These are phyloP conservation scores for Drosophila tropicalis DNA, from an alignment of 1,140 invertebrate genomes.

Conservation along the genomic window DNA sequence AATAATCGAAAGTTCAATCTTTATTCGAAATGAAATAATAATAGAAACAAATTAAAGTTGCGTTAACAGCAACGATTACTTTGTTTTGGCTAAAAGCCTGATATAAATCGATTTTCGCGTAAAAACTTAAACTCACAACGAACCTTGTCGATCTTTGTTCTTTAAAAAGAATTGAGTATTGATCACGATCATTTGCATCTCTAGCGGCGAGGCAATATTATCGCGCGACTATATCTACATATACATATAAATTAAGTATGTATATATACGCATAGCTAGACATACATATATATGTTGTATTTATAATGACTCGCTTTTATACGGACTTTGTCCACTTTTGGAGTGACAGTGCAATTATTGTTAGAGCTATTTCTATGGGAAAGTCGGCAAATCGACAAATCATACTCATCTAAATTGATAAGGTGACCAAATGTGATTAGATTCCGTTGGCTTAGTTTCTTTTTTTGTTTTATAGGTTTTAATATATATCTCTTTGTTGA, in stretches of 20 bases:
- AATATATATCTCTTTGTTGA: conserved; percentile 10
- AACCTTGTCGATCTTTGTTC: neutral
- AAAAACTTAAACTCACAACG: too few species aligned
- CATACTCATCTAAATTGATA: conserved; percentile 11
- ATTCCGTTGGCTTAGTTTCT: neutral
- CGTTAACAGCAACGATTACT: neutral
- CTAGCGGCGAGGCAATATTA: neutral
- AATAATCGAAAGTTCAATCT: neutral
- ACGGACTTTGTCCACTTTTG: conserved; percentile 16
- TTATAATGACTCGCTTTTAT: conserved; percentile 20
- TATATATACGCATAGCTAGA: conserved; percentile 10
- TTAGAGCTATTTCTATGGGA: conserved; percentile 11
- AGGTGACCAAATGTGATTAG: conserved; percentile 2
- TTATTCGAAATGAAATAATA: too few species aligned
- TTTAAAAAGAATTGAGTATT: neutral
- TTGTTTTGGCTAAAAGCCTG: neutral
- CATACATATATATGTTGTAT: conserved; percentile 16
- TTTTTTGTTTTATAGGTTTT: neutral
- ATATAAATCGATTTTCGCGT: neutral
- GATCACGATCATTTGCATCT: conserved; percentile 4
- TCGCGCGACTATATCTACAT: conserved; percentile 10
- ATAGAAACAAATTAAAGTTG: too few species aligned
- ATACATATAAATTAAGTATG: conserved; percentile 12
- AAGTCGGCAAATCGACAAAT: conserved; percentile 20
- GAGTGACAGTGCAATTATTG: conserved; percentile 21